Conservation (phyloP, 2,113 vertebrate genomes). For the Pao palembangensis region DNA sequence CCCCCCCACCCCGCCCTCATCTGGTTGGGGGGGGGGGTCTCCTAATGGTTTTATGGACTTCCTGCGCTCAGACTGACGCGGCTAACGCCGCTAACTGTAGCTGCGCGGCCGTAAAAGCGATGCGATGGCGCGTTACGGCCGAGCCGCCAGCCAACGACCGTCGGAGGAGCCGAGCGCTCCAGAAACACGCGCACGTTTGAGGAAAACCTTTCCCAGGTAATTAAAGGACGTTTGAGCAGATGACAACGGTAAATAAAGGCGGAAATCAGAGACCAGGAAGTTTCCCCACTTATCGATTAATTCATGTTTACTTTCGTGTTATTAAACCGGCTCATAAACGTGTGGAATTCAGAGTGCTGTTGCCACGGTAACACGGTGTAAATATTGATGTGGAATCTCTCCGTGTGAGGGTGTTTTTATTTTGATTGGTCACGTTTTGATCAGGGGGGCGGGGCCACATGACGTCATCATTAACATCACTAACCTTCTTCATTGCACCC, state of each 20-base stretch:
- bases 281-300: too few relatives aligned
- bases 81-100: too few relatives aligned
- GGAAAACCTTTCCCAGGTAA: too few relatives aligned
- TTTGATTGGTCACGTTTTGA: neutral
- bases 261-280: too few relatives aligned
- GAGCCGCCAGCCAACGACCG: conserved; percentile 50
- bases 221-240: too few relatives aligned
- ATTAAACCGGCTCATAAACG: too few relatives aligned
- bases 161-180: conserved; percentile 3
- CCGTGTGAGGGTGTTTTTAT: neutral
- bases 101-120: conserved; percentile 51
- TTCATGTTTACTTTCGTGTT: too few relatives aligned
- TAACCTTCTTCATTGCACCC: conserved; percentile 52
- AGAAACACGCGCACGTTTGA: too few relatives aligned
- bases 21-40: conserved; percentile 38
- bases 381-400: neutral
- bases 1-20: conserved; percentile 6
- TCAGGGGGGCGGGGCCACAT: neutral
- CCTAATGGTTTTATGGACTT: conserved; percentile 56
- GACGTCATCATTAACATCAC: conserved; percentile 59
- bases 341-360: too few relatives aligned
- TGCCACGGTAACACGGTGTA: too few relatives aligned
- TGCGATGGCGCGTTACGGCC: conserved; percentile 51
- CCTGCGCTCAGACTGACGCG: too few relatives aligned
- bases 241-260: too few relatives aligned